Base-by-base conservation (phyloP, 1,140 invertebrate genomes). In the Hylyphantes graminicola region DNA sequence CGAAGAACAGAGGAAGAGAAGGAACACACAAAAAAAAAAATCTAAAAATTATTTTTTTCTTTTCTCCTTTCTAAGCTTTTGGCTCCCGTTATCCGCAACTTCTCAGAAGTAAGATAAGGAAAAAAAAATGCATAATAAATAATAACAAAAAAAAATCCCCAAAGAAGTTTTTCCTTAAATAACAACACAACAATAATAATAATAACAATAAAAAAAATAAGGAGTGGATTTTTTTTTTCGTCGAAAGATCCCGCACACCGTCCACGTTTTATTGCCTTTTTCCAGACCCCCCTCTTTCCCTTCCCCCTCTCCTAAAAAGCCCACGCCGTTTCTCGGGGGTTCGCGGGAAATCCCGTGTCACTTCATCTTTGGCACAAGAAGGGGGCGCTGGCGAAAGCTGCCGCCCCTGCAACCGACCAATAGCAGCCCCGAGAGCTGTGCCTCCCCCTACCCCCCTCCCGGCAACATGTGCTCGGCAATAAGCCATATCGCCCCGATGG, bases 391-490 rank as follows among this genome's bases (percentile, higher is more conserved):
- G 63, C 51, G 68, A 79, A 79, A 64, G 68, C 57, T 70, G 63
- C 59, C 53, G 72, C 73, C 51, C 65, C 15, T 35, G 48, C 59
- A 50, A 75, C 81, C 81, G 75, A 83, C 75, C 15, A 64, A 73
- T 67, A 64, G 19, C 13, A 59, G 51, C 61, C 72, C 57, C 61
- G 81, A 70, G 74, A 73, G 74, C 68, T 61, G 19, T 17, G 8
- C 57, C 68, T 54, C 67, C 68, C 76, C 64, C 54, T 48, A 21
- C 13, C 64, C 55, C 68, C 53, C 76, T 64, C 55, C 19, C 74
- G 82, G 82, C 82, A 85, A 85, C 82, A 85, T 72, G 82, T 85
- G 82, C 82, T 63, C 63, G 48, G 82, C 82, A 85, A 85, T 85
- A 85, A 85, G 82, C 82, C 82, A 77, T 85, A 85, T 85, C 82